Evolutionary conservation across 2,797 vertebrate species (phyloP), one percentile per base, ranked within the genome.

Genomic region (Cercopithecus mitis): DNA sequence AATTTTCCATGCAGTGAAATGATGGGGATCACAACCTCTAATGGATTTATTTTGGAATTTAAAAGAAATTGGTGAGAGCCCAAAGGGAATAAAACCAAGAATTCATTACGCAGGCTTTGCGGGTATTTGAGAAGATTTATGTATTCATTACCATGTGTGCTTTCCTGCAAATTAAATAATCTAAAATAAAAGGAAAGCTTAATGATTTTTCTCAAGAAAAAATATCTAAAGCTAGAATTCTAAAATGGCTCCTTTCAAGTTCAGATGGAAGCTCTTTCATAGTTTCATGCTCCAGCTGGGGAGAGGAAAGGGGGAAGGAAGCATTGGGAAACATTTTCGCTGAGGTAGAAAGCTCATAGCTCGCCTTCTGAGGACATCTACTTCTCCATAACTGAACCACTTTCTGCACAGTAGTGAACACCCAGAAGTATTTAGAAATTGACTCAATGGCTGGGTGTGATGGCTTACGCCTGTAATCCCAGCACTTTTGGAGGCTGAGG

Each of bases 181-280:
- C 76, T 92, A 91, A 97, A 95, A 76, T 94, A 90, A 88, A 96
- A 91, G 30, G 36, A 84, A 81, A 91, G 47, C 43, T 80, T 88
- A 94, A 86, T 88, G 73, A 88, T 88, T 90, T 88, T 92, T 79
- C 39, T 81, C 8, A 55, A 25, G 22, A 81, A 87, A 87, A 87
- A 64, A 30, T 43, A 33, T 75, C 7, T 93, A 80, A 84, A 87
- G 25, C n/a, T 82, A 41, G 43, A 85, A 88, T 93, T 93, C 36
- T 87, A 75, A 79, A 95, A 83, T 72, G 55, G 17, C 22, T 93
- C 27, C 15, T 39, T 88, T 61, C 41, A 88, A 88, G 73, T 88
- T 88, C 30, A 81, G 14, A 64, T 90, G 67, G 47, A 75, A 80
- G 33, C 24, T 45, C 36, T 70, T 91, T 57, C 27, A 84, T 4